These are phyloP conservation scores for Gadopsis marmoratus DNA, from an alignment of 2,797 vertebrate genomes.

Conservation along the genomic window DNA sequence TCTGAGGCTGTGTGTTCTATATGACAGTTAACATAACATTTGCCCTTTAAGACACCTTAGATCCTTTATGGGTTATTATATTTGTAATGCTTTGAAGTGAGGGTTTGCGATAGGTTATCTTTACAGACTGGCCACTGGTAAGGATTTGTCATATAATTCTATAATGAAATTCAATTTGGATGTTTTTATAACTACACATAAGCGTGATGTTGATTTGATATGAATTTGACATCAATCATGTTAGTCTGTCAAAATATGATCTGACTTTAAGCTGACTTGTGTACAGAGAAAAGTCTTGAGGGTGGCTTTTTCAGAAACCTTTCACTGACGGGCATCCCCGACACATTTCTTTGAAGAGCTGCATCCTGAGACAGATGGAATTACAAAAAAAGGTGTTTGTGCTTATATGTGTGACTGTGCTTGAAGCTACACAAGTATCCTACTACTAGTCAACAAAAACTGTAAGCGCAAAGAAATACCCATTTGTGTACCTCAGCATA, in stretches of 20 bases:
- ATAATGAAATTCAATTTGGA: not conserved
- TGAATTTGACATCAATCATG: not conserved
- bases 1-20: slow-evolving; percentile 8
- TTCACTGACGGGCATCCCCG: slow-evolving; percentile 53
- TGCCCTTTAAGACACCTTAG: not conserved
- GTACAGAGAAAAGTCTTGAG: slow-evolving; percentile 12
- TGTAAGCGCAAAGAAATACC: slow-evolving; percentile 11
- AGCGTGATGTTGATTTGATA: too few relatives aligned
- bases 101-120: not conserved
- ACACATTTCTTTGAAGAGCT: slow-evolving; percentile 54
- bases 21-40: not conserved
- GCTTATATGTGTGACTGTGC: slow-evolving; percentile 29
- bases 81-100: slow-evolving; percentile 1
- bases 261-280: not conserved
- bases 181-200: not conserved
- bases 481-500: slow-evolving; percentile 24
- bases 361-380: slow-evolving; percentile 50
- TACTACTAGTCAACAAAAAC: slow-evolving; percentile 4
- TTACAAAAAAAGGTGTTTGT: slow-evolving; percentile 48
- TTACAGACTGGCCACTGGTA: not conserved
- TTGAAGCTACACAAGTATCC: not conserved
- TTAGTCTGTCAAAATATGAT: not conserved
- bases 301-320: slow-evolving; percentile 36
- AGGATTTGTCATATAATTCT: not conserved
- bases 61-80: not conserved